Evolutionary conservation across 2,888 invertebrate species (phyloP), one percentile per base, ranked within the genome.

Genomic region (Nudaria mundana): DNA sequence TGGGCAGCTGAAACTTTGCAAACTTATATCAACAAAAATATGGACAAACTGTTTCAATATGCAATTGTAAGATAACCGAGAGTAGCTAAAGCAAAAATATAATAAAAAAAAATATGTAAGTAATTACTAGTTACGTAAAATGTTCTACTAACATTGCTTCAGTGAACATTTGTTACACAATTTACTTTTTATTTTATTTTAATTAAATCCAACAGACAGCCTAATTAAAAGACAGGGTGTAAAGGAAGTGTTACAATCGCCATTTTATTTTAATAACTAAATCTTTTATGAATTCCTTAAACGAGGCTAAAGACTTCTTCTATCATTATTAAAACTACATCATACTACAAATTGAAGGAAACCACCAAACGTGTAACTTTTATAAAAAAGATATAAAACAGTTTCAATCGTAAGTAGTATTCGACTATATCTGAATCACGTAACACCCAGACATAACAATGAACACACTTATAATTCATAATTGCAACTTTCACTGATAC

Each of bases 401-500:
- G n/a, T 7, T 20, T 20, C 5, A 20, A 8, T 5, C 20, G 20
- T 5, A 5, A 20, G 3, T 20, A 20, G 20, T 20, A 20, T 8
- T 20, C 20, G 20, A 11, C 12, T 25, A 34, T 12, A 4, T 8
- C 5, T 8, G 11, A 16, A 10, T 13, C 30, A 49, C 44, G 48
- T 56, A 56, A 56, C 25, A 8, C 28, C 36, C 32, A 42, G 40
- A 20, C 31, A 46, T 15, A 56, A 46, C 52, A 54, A 22, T 31
- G 3, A 44, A 40, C 37, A 42, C 40, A 36, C 18, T 41, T 41
- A 42, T 10, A 33, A 45, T 45, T 51, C 34, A 36, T 26, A 34
- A 48, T 25, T 35, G 30, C 38, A 30, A 54, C 58, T 56, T 57
- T 57, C 56, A 29, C 56, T 42, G 30, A 39, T 46, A 28, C 38